Evolutionary conservation across 2,113 vertebrate genomes (phyloP).

Genomic region (Phyllostomus discolor): DNA sequence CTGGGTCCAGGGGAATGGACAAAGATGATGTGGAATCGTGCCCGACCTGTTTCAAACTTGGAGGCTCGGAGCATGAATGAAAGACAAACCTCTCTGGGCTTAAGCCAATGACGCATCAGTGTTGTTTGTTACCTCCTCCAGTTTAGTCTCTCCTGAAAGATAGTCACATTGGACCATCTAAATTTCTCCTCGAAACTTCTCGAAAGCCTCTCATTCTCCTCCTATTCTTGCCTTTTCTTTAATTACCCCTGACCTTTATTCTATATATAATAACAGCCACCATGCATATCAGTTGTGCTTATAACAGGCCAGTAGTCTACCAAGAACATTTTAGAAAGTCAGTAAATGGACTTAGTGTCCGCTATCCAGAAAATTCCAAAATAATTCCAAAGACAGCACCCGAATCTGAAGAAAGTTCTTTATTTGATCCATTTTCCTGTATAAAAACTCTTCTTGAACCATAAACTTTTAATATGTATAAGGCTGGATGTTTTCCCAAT

Average conservation of each 20-base stretch:
- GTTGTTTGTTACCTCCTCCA: not conserved
- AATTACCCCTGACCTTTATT: not conserved
- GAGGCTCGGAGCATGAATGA: not conserved
- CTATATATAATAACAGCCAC: not conserved
- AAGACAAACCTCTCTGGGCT: not conserved
- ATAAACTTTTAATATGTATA: not conserved
- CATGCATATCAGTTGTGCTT: not conserved
- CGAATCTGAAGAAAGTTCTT: not conserved
- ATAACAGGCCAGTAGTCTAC: not conserved
- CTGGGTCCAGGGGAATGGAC: not conserved
- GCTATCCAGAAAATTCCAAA: not conserved
- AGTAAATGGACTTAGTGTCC: not conserved
- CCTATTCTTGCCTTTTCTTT: not conserved
- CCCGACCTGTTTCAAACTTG: fast-evolving
- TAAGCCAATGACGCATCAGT: not conserved
- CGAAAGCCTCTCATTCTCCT: fast-evolving
- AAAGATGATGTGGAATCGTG: not conserved
- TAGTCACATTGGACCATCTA: not conserved
- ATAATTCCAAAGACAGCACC: not conserved
- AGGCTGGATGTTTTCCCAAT: not conserved
- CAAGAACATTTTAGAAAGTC: not conserved
- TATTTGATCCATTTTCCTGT: not conserved
- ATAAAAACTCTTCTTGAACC: not conserved
- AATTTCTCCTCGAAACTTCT: not conserved
- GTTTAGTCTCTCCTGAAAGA: not conserved